These are phyloP conservation scores for Anoura caudifer DNA, from an alignment of 2,113 vertebrate genomes.

Conservation along the genomic window DNA sequence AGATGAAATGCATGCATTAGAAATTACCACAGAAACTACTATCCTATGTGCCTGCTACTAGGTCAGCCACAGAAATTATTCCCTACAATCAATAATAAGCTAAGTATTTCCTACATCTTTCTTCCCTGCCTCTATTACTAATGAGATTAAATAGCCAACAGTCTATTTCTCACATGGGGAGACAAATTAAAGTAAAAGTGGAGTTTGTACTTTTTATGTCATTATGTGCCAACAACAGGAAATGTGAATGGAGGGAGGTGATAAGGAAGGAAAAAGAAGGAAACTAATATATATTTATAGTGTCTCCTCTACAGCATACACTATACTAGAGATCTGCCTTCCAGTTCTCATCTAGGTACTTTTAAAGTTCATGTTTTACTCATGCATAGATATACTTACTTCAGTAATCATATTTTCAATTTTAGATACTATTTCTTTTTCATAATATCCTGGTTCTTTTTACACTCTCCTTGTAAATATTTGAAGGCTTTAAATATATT, in stretches of 20 bases:
- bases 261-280: neutral
- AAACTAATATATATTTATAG: neutral
- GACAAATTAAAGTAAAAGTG: neutral
- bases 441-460: neutral
- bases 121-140: neutral
- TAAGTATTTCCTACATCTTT: neutral
- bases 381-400: neutral
- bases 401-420: neutral
- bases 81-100: neutral
- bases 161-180: neutral
- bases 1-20: neutral
- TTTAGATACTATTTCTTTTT: neutral
- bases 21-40: constrained; percentile 12
- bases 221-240: neutral
- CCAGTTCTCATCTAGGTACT: neutral
- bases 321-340: neutral
- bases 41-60: neutral
- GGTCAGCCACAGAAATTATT: neutral
- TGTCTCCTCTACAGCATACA: neutral
- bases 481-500: neutral
- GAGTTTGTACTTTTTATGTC: neutral
- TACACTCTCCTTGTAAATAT: neutral
- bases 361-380: neutral
- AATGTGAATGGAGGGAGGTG: neutral
- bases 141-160: neutral